A percentile compares a stretch with the other conserved stretches of the same genome.
phyloP scores from a whole-genome alignment of 2,888 invertebrate genomes.

The Podabrus alpinus region DNA sequence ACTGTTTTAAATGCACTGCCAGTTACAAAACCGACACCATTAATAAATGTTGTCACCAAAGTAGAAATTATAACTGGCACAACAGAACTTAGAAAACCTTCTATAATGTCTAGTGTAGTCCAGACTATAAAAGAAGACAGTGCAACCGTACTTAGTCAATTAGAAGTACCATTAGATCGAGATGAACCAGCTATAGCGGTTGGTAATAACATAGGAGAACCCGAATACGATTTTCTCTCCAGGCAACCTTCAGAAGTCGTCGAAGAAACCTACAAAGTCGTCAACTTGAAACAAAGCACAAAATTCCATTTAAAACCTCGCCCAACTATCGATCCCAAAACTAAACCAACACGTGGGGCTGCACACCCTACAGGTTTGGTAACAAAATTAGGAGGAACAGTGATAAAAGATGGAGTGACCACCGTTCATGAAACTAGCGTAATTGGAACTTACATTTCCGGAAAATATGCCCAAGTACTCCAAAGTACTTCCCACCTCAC shows the following conservation, averaged over 20 bases:
- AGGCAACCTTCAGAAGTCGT: slow-evolving; percentile 83
- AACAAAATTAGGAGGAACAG: slow-evolving; percentile 81
- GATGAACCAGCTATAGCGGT: slow-evolving; percentile 64
- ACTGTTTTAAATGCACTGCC: slow-evolving; percentile 46
- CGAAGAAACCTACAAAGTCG: slow-evolving; percentile 83
- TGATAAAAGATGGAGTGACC: slow-evolving; percentile 80
- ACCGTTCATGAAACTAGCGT: slow-evolving; percentile 88
- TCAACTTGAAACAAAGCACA: slow-evolving; percentile 76
- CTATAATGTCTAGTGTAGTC: slow-evolving; percentile 46
- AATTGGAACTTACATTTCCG: slow-evolving; percentile 85
- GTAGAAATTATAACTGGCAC: slow-evolving; percentile 49
- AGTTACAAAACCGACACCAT: slow-evolving; percentile 39
- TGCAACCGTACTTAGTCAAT: slow-evolving; percentile 44
- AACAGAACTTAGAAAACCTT: slow-evolving; percentile 32
- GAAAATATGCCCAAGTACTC: slow-evolving; percentile 85
- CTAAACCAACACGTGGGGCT: slow-evolving; percentile 58
- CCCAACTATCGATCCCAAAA: slow-evolving; percentile 50
- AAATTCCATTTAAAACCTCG: slow-evolving; percentile 59
- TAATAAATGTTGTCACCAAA: slow-evolving; percentile 47
- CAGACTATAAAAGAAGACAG: slow-evolving; percentile 46
- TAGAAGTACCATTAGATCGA: slow-evolving; percentile 59
- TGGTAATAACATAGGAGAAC: slow-evolving; percentile 77
- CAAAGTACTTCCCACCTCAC: slow-evolving; percentile 79
- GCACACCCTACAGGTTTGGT: slow-evolving; percentile 80
- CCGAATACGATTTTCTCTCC: slow-evolving; percentile 84